Base-by-base conservation (phyloP, 2,888 invertebrate species). In the Saturnia pavonia region DNA sequence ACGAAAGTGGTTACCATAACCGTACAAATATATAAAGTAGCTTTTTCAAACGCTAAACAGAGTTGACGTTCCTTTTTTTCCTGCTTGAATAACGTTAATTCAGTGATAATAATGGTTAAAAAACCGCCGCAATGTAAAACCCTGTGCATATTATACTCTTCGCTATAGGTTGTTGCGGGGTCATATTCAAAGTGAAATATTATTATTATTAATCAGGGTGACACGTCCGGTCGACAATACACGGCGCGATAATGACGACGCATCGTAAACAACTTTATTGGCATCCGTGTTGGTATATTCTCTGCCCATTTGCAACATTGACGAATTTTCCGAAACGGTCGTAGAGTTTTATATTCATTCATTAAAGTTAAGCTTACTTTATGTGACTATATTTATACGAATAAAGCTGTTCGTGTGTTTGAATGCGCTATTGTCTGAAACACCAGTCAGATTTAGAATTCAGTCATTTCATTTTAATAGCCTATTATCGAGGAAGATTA, bases 141-240 rank as follows among this genome's bases (percentile, higher is more conserved):
- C 22, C 42, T 66, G 54, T 54, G 51, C 51, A 51, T 42, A 57
- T 40, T 65, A n/a, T 22, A 34, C 22, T 66, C 51, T 66, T 67
- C 27, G 22, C 19, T 40, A 40, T 67, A 69, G 72, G 68, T 69
- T 71, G 70, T 70, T 71, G 70, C 65, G 51, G 65, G 75, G 72
- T 75, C 73, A 70, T 72, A 57, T 72, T 75, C 73, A 74, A 69
- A 70, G 76, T 69, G 71, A 67, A 75, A 77, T 75, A 82, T 86
- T 75, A 82, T 86, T 75, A 82, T 86, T 75, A 82, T 86, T 80
- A 80, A 84, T 84, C 82, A 82, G 76, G 74, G 76, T 77, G 80
- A 79, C 80, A 75, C 75, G 76, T 77, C 77, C 77, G 79, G 80
- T 76, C 75, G 76, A 25, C 57, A 76, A 75, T 74, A 72, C 74